Conservation (phyloP, 2,888 invertebrate species). For the Agapetus fuscipes region DNA sequence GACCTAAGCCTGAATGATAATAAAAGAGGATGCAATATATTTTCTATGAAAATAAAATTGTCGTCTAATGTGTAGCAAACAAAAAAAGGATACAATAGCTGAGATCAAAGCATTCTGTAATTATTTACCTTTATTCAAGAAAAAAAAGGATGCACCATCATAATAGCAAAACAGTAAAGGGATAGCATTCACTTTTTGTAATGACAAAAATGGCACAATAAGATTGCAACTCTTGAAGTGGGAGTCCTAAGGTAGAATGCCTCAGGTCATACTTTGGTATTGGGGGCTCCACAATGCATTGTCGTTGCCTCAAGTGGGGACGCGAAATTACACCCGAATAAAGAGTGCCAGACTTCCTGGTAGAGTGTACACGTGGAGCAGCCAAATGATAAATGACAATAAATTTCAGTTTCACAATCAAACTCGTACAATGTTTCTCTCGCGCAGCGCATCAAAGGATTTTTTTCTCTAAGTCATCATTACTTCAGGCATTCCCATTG, state of each 20-base stretch:
- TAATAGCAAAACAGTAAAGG: not conserved
- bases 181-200: not conserved
- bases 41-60: too few relatives aligned
- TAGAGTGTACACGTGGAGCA: slow-evolving; percentile 7
- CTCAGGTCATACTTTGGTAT: not conserved
- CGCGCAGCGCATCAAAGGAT: slow-evolving; percentile 1
- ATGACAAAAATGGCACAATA: too few relatives aligned
- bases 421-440: slow-evolving; percentile 21
- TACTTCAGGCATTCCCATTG: slow-evolving; percentile 11
- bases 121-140: too few relatives aligned
- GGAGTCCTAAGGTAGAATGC: not conserved
- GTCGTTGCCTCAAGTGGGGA: slow-evolving; percentile 15
- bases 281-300: not conserved
- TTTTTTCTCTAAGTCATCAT: slow-evolving; percentile 5
- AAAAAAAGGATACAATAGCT: too few relatives aligned
- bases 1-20: too few relatives aligned
- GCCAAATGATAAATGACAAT: slow-evolving; percentile 20
- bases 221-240: not conserved
- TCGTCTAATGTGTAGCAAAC: too few relatives aligned
- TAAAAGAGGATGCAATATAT: too few relatives aligned
- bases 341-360: slow-evolving; percentile 5
- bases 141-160: too few relatives aligned
- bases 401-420: slow-evolving; percentile 17
- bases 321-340: slow-evolving; percentile 14
- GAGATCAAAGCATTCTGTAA: too few relatives aligned